These are phyloP conservation scores for Nemopilema nomurai DNA, from an alignment of 30 jellyfish, hydroid and myxozoan species.

Conservation along the genomic window DNA sequence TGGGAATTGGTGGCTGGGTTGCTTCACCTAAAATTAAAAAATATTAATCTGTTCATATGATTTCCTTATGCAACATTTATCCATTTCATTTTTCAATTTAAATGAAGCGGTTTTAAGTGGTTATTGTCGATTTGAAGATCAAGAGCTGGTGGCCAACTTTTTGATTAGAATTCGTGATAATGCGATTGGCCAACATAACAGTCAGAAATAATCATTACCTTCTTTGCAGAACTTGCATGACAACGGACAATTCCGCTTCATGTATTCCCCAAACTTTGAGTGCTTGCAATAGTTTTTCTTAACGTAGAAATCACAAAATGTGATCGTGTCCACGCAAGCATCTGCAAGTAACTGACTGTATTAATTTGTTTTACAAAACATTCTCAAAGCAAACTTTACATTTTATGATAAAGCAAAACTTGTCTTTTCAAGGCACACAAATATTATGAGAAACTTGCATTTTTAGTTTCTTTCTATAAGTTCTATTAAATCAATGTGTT, in stretches of 20 bases:
- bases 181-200: background rate
- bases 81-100: too few species aligned
- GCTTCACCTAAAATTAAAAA: constrained; percentile 14
- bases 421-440: background rate
- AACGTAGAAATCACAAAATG: constrained; percentile 37
- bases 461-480: too few species aligned
- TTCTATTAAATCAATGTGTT: too few species aligned
- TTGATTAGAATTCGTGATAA: too few species aligned
- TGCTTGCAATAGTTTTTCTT: constrained; percentile 27
- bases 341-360: background rate
- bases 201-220: background rate
- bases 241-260: constrained; percentile 33
- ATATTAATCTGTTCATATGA: too few species aligned
- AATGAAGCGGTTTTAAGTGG: too few species aligned
- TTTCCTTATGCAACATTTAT: too few species aligned
- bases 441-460: too few species aligned
- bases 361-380: too few species aligned
- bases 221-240: constrained; percentile 29
- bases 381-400: background rate
- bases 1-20: constrained; percentile 43
- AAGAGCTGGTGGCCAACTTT: too few species aligned
- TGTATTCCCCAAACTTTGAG: constrained; percentile 11
- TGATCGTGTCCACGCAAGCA: constrained; percentile 47
- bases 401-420: background rate
- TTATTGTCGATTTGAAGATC: too few species aligned